A percentile compares a stretch with the other conserved stretches of the same genome.
phyloP scores from a whole-genome alignment of 2,113 vertebrate genomes.

The Neopipo cinnamomea region DNA sequence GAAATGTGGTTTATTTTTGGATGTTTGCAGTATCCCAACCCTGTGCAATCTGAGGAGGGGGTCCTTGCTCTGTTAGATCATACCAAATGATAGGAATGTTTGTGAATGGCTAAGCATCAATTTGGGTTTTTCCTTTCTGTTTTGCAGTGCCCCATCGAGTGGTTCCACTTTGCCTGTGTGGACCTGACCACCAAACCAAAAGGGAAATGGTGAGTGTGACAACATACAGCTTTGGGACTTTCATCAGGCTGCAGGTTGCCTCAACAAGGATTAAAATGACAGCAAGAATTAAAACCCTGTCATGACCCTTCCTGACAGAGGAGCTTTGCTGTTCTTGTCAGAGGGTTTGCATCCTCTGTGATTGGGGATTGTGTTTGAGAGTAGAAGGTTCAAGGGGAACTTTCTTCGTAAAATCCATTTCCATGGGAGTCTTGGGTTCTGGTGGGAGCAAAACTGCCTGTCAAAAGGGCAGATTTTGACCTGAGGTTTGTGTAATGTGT shows the following conservation, averaged over 20 bases:
- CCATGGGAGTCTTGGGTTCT: neutral
- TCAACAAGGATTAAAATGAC: neutral
- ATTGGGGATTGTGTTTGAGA: neutral
- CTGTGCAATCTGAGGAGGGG: neutral
- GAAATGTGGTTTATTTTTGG: neutral
- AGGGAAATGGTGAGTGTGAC: conserved; percentile 91
- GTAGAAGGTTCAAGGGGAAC: neutral
- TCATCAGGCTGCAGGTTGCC: neutral
- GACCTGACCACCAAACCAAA: conserved; percentile 98
- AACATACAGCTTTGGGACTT: neutral
- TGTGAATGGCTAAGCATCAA: neutral
- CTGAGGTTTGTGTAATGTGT: neutral
- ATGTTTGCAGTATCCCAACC: neutral
- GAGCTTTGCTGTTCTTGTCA: neutral
- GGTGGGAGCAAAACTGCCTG: neutral
- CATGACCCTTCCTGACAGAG: neutral
- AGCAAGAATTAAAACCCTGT: neutral
- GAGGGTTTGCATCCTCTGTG: neutral
- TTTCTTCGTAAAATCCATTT: neutral
- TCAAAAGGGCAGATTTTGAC: neutral
- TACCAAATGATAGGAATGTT: fast-evolving
- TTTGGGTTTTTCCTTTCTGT: neutral
- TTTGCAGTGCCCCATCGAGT: conserved; percentile 94
- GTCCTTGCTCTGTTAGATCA: neutral
- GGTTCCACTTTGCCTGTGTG: conserved; percentile 99